Evolutionary conservation across 2,888 invertebrate species (phyloP).

Genomic region (Ormyrus pomaceus): DNA sequence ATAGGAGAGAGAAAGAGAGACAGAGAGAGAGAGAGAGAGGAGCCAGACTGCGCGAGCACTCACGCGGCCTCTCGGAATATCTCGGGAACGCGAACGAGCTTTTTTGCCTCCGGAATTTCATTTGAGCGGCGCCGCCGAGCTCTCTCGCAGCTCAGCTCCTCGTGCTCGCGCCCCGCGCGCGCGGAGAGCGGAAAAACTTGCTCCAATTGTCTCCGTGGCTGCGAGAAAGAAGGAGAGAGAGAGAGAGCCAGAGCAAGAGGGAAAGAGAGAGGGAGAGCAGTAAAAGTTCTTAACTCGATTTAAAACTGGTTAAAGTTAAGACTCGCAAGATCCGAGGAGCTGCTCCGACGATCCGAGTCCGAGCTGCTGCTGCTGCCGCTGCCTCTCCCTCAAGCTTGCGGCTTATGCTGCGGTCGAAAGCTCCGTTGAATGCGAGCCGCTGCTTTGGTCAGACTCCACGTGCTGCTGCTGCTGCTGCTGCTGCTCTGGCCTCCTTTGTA

Average conservation of each 20-base stretch:
- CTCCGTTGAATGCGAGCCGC: constrained; percentile 8
- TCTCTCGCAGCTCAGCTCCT: background rate
- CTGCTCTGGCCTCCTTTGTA: constrained; percentile 7
- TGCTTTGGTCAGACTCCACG: no score
- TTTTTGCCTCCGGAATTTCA: constrained; percentile 27
- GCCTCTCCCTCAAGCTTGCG: background rate
- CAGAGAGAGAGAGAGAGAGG: background rate
- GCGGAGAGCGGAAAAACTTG: constrained; percentile 35
- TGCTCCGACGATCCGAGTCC: background rate
- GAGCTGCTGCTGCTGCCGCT: background rate
- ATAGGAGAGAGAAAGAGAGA: background rate
- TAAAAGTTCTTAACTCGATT: constrained; percentile 66
- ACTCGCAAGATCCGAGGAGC: constrained; percentile 39
- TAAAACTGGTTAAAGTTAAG: constrained; percentile 67
- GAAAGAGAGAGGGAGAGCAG: constrained; percentile 3
- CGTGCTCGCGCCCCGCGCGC: background rate
- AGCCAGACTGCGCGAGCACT: no score
- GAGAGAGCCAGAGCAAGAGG: background rate
- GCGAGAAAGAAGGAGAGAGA: background rate
- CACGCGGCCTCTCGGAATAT: constrained; percentile 8
- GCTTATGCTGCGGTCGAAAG: constrained; percentile 14
- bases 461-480: background rate
- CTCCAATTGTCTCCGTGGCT: constrained; percentile 60
- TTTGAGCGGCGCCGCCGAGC: constrained; percentile 15
- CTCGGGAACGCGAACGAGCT: constrained; percentile 10